Percentiles rank a stretch among this genome's conserved stretches.
phyloP scores from a whole-genome alignment of 1,140 invertebrate species.

The Drosophila neocordata region DNA sequence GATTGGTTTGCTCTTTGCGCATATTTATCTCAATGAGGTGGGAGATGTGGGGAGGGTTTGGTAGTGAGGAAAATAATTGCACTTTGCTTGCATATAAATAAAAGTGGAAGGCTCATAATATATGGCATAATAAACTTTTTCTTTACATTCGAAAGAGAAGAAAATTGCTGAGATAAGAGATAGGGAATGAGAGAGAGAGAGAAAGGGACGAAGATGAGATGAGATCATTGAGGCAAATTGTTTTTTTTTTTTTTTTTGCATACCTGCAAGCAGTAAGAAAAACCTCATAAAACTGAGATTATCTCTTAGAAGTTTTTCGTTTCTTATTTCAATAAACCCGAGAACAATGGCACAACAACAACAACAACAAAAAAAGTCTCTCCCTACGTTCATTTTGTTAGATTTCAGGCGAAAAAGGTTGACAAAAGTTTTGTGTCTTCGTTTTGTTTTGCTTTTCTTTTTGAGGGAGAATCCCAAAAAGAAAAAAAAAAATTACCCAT shows the following conservation, averaged over 20 bases:
- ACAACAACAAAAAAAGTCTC: background rate
- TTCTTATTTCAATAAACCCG: conserved; percentile 3
- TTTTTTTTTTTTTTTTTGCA: conserved; percentile 10
- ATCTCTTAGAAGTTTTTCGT: conserved; percentile 11
- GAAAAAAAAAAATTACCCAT: conserved; percentile 48
- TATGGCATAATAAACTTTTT: conserved; percentile 63
- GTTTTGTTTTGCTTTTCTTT: conserved; percentile 23
- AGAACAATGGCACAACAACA: conserved; percentile 5
- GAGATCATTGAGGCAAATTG: conserved; percentile 27
- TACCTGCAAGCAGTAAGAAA: background rate
- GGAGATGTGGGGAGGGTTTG: background rate
- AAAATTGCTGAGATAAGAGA: conserved; percentile 27
- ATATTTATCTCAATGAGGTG: conserved; percentile 70
- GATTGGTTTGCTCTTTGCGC: conserved; percentile 68
- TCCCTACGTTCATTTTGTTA: conserved; percentile 20
- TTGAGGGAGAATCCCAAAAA: conserved; percentile 43
- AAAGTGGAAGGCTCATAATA: conserved; percentile 49
- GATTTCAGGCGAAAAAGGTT: conserved; percentile 6
- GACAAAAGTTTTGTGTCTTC: conserved; percentile 38
- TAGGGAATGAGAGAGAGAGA: background rate
- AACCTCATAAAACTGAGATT: conserved; percentile 27
- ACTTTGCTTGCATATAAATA: conserved; percentile 57
- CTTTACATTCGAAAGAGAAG: conserved; percentile 28
- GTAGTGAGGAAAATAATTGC: conserved; percentile 51
- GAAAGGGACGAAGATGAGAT: background rate